Base-by-base conservation (phyloP, 2,113 vertebrate species). In the Meles meles region DNA sequence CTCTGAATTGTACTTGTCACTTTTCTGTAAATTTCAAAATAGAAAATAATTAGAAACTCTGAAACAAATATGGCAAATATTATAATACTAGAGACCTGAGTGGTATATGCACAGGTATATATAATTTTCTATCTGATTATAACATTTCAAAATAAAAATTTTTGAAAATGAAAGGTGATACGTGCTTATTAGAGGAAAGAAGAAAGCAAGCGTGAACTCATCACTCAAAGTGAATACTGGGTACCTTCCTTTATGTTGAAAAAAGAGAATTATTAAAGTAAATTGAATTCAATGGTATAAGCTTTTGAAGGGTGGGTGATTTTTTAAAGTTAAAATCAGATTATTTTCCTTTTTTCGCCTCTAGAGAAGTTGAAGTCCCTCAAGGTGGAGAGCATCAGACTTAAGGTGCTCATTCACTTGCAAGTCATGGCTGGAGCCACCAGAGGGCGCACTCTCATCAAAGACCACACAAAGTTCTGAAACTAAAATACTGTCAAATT, bases 381-480 rank as follows among this genome's bases (percentile, higher is more conserved):
- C 23, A 42, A 31, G 20, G 76, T 80, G 52, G 12, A 59, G 31
- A 29, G 8, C 42, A 7, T 69, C 80, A 44, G 49, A 93, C 17
- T 87, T 83, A n/a, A 86, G 42, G 29, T n/a, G 3, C 13, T 3
- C 63, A 20, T 55, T 90, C 37, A 94, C 27, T 81, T 88, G 88
- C 84, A 89, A 95, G 42, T 90, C 71, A 49, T 63, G 4, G 5
- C 27, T 95, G 3, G 0, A 13, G 27, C 82, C 98, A 97, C 96
- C 86, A 97, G 98, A 98, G 98, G 97, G 97, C 42, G 10, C 72
- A 92, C 77, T 74, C 14, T 18, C 79, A 96, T 57, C 88, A 97
- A 89, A 93, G 25, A 97, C 92, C 37, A 29, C 25, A 13, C 18
- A 34, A 94, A 97, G 1, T 88, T 94, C 39, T 67, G 67, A 52